Conservation (phyloP, 2,888 invertebrate species). For the Hemithea aestivaria region DNA sequence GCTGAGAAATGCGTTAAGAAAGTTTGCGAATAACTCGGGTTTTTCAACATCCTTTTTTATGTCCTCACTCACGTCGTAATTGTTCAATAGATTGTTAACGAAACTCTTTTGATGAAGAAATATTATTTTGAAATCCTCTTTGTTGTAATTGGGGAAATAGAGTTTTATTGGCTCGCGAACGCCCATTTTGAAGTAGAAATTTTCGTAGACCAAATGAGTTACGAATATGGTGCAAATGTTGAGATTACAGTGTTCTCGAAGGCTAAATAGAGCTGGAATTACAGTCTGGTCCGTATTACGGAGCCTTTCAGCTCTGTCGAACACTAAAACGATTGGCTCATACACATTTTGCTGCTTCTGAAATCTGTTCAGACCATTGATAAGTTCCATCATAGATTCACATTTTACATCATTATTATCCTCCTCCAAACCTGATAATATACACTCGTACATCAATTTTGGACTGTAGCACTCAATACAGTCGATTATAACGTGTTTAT, state of each 20-base stretch:
- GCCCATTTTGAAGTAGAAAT: conserved; percentile 85
- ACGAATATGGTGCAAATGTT: conserved; percentile 88
- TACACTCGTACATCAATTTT: conserved; percentile 87
- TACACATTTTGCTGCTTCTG: conserved; percentile 39
- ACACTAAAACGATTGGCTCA: conserved; percentile 81
- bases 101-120: conserved; percentile 57
- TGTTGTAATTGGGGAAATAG: conserved; percentile 89
- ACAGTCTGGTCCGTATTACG: conserved; percentile 86
- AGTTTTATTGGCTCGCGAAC: conserved; percentile 85
- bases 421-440: conserved; percentile 80
- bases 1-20: conserved; percentile 89
- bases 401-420: conserved; percentile 74
- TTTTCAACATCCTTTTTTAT: conserved; percentile 52
- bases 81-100: conserved; percentile 47
- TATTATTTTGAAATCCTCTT: conserved; percentile 81
- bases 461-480: conserved; percentile 90
- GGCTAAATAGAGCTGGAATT: conserved; percentile 84
- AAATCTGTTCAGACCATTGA: conserved; percentile 65
- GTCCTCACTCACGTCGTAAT: conserved; percentile 43
- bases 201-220: conserved; percentile 89
- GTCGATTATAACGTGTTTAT: conserved; percentile 83
- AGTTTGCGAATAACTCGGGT: conserved; percentile 85
- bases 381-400: conserved; percentile 84
- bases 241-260: conserved; percentile 85
- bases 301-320: conserved; percentile 90